Percentiles rank a stretch among this genome's conserved stretches.
These are phyloP conservation scores for Aplochiton taeniatus DNA, from an alignment of 2,797 vertebrate species.

Conservation along the genomic window DNA sequence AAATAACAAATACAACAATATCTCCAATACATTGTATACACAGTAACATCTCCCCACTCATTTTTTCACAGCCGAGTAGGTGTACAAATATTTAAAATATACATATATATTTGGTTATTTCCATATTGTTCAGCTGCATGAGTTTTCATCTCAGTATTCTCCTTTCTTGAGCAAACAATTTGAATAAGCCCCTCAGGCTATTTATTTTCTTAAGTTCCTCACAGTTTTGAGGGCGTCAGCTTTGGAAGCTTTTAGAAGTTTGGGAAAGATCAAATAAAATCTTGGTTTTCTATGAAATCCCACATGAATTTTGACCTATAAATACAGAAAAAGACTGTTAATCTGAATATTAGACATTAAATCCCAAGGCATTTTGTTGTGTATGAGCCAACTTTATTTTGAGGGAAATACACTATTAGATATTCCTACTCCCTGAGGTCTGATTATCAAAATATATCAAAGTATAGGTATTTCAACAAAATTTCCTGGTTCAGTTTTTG, in stretches of 20 bases:
- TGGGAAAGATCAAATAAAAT: slow-evolving; percentile 4
- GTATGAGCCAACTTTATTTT: no score
- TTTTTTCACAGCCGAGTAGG: slow-evolving; percentile 42
- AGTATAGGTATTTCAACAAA: neutral
- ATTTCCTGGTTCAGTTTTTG: slow-evolving; percentile 1
- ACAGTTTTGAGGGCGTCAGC: slow-evolving; percentile 32
- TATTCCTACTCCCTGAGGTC: no score
- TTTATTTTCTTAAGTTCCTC: slow-evolving; percentile 40
- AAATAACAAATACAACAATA: slow-evolving; percentile 17
- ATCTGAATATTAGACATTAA: no score
- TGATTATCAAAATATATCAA: no score
- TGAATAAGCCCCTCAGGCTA: slow-evolving; percentile 44
- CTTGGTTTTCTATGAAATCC: slow-evolving; percentile 5
- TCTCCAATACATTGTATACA: no score
- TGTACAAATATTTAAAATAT: slow-evolving; percentile 45
- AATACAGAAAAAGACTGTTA: slow-evolving; percentile 3
- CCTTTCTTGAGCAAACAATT: slow-evolving; percentile 55
- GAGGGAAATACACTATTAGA: no score
- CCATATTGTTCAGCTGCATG: slow-evolving; percentile 33
- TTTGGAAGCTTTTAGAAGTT: slow-evolving; percentile 26
- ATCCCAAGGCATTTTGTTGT: no score
- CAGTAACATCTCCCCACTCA: slow-evolving; percentile 40
- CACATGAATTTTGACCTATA: neutral
- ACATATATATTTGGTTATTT: slow-evolving; percentile 38
- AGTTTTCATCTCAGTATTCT: slow-evolving; percentile 41